phyloP scores from a whole-genome alignment of 2,113 vertebrate species.

The Nasalis larvatus region DNA sequence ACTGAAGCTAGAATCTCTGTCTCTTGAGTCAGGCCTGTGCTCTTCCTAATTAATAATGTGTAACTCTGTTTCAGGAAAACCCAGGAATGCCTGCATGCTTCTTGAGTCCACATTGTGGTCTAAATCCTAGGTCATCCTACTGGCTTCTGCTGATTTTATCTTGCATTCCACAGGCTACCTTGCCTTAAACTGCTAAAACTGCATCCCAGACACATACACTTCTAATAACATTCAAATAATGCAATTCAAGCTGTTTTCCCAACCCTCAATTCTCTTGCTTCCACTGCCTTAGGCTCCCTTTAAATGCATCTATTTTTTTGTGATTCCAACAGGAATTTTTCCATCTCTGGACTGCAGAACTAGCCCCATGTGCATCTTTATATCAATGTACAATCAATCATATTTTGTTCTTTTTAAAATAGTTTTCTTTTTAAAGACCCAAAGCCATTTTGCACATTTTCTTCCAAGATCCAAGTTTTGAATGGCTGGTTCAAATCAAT shows the following conservation, averaged over 20 bases:
- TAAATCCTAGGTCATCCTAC: rapidly evolving
- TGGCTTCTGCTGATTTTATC: neutral
- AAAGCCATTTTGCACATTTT: conserved; percentile 51
- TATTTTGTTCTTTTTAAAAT: conserved; percentile 67
- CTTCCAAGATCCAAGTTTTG: conserved; percentile 1
- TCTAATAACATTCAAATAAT: conserved; percentile 48
- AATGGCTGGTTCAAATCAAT: conserved; percentile 64
- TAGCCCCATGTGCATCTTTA: conserved; percentile 66
- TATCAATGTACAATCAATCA: conserved; percentile 73
- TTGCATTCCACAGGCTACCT: neutral
- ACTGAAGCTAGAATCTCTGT: neutral
- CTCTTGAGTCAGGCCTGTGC: no score
- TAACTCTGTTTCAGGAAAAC: neutral
- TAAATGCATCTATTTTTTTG: conserved; percentile 68
- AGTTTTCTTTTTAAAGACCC: conserved; percentile 68
- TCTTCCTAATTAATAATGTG: neutral
- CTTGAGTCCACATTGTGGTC: rapidly evolving
- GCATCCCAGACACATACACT: neutral
- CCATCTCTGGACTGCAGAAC: conserved; percentile 62
- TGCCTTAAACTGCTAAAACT: conserved; percentile 15
- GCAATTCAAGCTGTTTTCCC: conserved; percentile 43
- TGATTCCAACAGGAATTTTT: conserved; percentile 64
- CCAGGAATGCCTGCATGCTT: rapidly evolving
- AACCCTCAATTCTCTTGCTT: conserved; percentile 17
- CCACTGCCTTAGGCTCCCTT: conserved; percentile 62